Conservation (phyloP, 1,140 invertebrate species). For the Zaprionus vittiger region DNA sequence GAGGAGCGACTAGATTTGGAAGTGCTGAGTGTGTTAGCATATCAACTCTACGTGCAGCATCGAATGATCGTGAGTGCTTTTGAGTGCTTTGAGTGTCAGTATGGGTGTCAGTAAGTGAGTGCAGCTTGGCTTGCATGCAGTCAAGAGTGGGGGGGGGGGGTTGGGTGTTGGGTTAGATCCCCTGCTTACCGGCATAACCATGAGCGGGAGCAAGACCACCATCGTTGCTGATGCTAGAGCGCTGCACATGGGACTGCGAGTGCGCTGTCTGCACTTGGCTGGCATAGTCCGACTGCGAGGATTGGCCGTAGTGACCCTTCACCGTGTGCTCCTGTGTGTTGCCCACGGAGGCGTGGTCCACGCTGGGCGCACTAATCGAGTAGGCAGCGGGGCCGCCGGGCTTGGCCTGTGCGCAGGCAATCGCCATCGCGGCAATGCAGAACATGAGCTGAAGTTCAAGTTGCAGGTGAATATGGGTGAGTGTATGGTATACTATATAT, state of each 20-base stretch:
- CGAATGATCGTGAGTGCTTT: neutral
- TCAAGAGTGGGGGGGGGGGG: no score
- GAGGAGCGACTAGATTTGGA: constrained; percentile 57
- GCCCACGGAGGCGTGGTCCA: constrained; percentile 85
- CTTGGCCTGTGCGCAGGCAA: constrained; percentile 71
- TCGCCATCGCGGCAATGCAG: constrained; percentile 67
- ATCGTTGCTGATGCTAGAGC: constrained; percentile 85
- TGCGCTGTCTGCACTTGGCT: constrained; percentile 85
- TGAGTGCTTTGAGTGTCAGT: constrained; percentile 35
- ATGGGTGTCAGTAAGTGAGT: neutral
- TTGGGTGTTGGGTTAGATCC: neutral
- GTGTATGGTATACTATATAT: neutral
- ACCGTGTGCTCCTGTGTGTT: constrained; percentile 86
- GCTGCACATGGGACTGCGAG: constrained; percentile 85
- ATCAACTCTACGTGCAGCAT: constrained; percentile 51
- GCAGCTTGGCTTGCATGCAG: neutral
- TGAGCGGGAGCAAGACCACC: constrained; percentile 74
- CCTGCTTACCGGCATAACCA: constrained; percentile 60
- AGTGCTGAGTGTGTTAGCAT: constrained; percentile 45
- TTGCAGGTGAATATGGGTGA: neutral
- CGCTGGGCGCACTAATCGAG: constrained; percentile 84
- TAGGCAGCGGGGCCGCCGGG: constrained; percentile 85
- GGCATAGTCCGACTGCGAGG: constrained; percentile 85
- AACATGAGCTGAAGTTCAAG: constrained; percentile 65
- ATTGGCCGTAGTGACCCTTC: constrained; percentile 85